Percentiles rank a stretch among this genome's conserved stretches.
phyloP scores from a whole-genome alignment of 2,888 invertebrate species.

The Craniophora ligustri region DNA sequence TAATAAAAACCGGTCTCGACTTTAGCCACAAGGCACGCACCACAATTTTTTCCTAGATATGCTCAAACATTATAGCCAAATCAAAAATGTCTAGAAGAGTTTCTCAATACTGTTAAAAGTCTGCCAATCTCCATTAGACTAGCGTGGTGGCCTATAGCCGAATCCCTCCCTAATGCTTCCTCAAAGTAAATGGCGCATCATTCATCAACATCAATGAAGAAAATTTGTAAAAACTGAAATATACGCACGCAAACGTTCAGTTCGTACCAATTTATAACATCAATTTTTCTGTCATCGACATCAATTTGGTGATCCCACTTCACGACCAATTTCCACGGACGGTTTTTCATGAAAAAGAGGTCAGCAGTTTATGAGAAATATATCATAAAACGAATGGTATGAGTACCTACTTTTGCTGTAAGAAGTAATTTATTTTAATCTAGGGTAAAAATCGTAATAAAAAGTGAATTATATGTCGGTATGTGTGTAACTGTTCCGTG shows the following conservation, averaged over 20 bases:
- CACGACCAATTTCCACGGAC: not conserved
- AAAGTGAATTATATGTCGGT: constrained; percentile 22
- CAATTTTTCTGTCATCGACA: constrained; percentile 3
- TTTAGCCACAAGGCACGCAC: too few species aligned
- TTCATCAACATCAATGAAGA: constrained; percentile 20
- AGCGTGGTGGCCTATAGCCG: too few species aligned
- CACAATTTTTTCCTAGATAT: too few species aligned
- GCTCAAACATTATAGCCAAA: too few species aligned
- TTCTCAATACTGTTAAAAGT: too few species aligned
- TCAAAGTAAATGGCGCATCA: too few species aligned
- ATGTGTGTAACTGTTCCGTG: constrained; percentile 22
- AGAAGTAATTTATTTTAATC: constrained; percentile 27
- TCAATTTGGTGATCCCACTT: constrained; percentile 6
- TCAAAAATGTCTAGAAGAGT: too few species aligned
- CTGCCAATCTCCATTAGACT: too few species aligned
- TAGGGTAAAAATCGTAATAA: constrained; percentile 24
- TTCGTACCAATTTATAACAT: constrained; percentile 5
- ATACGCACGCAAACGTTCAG: not conserved
- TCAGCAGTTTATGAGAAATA: constrained; percentile 15
- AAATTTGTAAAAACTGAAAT: constrained; percentile 17
- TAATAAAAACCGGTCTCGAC: too few species aligned
- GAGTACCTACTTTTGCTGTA: too few species aligned
- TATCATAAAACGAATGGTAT: not conserved
- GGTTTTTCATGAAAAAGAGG: constrained; percentile 20
- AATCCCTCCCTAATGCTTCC: too few species aligned